Conservation (phyloP, 2,797 vertebrate species). For the Chaetodon trifasciatus region DNA sequence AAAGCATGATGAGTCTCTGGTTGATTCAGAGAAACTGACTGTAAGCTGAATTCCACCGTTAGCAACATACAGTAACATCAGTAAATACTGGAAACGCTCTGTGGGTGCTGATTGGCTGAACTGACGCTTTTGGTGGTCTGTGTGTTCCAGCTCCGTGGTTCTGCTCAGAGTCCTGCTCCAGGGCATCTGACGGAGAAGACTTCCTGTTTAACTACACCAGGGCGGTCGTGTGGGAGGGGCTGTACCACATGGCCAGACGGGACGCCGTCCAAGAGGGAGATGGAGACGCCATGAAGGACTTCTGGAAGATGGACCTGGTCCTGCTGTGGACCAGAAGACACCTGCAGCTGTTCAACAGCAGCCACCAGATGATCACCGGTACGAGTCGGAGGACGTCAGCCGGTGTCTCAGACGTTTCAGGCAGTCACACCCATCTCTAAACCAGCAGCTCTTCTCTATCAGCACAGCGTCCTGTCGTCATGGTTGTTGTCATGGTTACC, state of each 20-base stretch:
- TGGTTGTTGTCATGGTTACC: conserved; percentile 7
- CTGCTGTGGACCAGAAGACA: conserved; percentile 29
- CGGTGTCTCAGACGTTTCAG: too few species aligned
- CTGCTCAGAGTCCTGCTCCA: conserved; percentile 12
- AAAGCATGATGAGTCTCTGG: too few species aligned
- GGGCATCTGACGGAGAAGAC: not conserved
- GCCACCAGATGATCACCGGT: conserved; percentile 23
- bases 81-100: too few species aligned
- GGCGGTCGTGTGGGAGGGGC: conserved; percentile 27
- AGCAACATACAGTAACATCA: too few species aligned
- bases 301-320: conserved; percentile 30
- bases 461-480: too few species aligned
- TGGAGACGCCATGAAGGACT: conserved; percentile 23
- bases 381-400: not conserved
- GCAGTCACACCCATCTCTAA: too few species aligned
- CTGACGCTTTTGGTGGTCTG: not conserved
- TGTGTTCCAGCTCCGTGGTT: conserved; percentile 20
- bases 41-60: too few species aligned
- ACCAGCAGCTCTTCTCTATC: too few species aligned
- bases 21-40: too few species aligned
- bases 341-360: conserved; percentile 19
- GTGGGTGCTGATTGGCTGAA: too few species aligned
- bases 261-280: conserved; percentile 24
- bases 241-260: conserved; percentile 21
- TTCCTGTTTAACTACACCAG: conserved; percentile 5